Conservation (phyloP, 2,113 vertebrate species). For the Hucho hucho region DNA sequence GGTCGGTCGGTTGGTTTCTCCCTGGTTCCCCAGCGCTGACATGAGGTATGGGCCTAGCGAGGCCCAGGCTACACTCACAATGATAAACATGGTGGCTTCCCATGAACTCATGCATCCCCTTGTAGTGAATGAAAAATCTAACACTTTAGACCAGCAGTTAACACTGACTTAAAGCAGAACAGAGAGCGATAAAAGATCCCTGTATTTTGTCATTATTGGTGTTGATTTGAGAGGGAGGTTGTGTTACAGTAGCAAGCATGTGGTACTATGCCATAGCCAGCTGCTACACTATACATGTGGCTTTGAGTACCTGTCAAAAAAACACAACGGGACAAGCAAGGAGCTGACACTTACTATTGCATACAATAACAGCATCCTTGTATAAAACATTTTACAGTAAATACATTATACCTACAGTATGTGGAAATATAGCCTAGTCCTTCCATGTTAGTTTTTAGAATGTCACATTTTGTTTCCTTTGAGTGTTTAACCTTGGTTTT, state of each 20-base stretch:
- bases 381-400: too few relatives aligned
- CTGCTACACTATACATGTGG: too few relatives aligned
- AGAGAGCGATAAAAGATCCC: too few relatives aligned
- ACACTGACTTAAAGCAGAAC: neutral
- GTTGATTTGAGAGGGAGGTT: too few relatives aligned
- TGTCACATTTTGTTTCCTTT: constrained; percentile 8
- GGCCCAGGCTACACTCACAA: neutral
- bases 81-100: constrained; percentile 38
- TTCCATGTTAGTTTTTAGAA: neutral
- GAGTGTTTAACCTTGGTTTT: constrained; percentile 10
- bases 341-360: too few relatives aligned
- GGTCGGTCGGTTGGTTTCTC: neutral
- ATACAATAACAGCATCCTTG: too few relatives aligned
- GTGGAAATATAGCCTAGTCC: neutral
- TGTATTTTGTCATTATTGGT: too few relatives aligned
- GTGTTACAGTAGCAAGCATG: too few relatives aligned
- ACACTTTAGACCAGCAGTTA: neutral
- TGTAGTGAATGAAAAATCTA: neutral
- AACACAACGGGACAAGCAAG: neutral
- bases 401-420: too few relatives aligned
- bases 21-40: constrained; percentile 16
- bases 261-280: too few relatives aligned
- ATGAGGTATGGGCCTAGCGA: constrained; percentile 7
- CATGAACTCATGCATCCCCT: constrained; percentile 55
- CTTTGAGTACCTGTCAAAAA: neutral